These are phyloP conservation scores for Clavelina lepadiformis DNA, from an alignment of 23 tunicate genomes.

Conservation along the genomic window DNA sequence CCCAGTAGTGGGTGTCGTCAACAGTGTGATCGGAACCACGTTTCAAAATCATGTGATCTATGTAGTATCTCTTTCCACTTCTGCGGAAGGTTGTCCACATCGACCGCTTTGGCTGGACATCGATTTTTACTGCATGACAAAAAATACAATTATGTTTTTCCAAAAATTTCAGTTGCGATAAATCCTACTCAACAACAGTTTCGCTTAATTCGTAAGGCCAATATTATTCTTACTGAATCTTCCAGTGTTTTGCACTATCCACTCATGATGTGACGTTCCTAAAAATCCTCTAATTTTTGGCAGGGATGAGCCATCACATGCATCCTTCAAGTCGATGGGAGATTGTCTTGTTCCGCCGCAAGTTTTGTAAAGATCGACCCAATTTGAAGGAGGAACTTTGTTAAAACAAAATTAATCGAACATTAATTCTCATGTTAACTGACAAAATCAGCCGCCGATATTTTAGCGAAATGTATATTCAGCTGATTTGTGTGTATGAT, in stretches of 20 bases:
- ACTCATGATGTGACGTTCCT: slow-evolving; percentile 1
- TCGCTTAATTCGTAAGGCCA: not conserved
- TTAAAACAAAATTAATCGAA: not conserved
- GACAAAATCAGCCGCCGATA: no score
- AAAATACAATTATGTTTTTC: not conserved
- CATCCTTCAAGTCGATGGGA: not conserved
- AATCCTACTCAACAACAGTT: not conserved
- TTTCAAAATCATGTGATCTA: slow-evolving; percentile 6
- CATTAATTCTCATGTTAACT: not conserved
- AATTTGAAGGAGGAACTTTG: slow-evolving; percentile 2
- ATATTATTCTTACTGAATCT: slow-evolving; percentile 13
- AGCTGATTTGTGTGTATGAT: no score
- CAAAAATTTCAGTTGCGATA: not conserved
- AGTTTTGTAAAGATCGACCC: not conserved
- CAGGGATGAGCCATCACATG: not conserved
- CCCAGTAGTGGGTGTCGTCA: not conserved
- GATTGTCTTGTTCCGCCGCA: slow-evolving; percentile 10
- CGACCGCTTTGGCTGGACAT: not conserved
- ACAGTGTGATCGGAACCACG: slow-evolving; percentile 11
- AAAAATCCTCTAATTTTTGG: not conserved
- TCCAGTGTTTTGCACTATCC: slow-evolving; percentile 18
- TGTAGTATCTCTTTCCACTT: not conserved
- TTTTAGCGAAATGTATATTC: no score
- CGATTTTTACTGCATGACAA: slow-evolving; percentile 9
- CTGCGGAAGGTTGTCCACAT: slow-evolving; percentile 4